Conservation (phyloP, 2,113 vertebrate species). For the Chroicocephalus ridibundus region DNA sequence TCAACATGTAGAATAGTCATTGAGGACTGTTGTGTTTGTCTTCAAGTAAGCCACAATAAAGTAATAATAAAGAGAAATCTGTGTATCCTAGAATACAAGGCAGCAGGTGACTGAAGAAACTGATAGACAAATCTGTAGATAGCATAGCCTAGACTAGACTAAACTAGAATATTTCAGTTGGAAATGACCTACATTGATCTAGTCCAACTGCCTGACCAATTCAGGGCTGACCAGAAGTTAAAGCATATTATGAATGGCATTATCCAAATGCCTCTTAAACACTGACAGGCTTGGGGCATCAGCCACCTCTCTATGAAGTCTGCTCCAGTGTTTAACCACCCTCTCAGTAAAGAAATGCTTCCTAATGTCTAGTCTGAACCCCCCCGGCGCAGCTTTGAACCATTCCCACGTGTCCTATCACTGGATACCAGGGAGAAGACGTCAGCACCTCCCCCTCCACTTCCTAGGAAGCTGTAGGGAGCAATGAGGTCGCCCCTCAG, state of each 20-base stretch:
- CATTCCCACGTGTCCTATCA: fast-evolving
- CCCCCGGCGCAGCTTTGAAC: neutral
- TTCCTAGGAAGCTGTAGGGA: neutral
- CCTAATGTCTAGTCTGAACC: neutral
- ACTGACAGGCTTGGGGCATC: too few relatives aligned
- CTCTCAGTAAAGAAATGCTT: neutral
- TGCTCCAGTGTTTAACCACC: neutral
- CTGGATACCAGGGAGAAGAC: too few relatives aligned
- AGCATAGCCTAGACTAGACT: too few relatives aligned
- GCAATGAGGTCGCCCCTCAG: neutral
- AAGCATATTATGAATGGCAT: neutral
- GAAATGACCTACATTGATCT: neutral
- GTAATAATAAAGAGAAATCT: neutral
- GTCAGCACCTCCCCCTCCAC: neutral
- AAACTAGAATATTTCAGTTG: neutral
- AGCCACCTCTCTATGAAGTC: neutral
- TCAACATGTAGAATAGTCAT: neutral
- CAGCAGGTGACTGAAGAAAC: neutral
- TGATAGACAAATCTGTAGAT: neutral
- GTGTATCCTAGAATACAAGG: neutral
- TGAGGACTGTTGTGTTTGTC: neutral
- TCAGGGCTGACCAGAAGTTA: neutral
- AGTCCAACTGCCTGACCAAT: neutral
- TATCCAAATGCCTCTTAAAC: neutral
- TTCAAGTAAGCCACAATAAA: neutral